A percentile compares a stretch with the other conserved stretches of the same genome.
Conservation (phyloP, 2,113 vertebrate species). For the Eulemur rufifrons region DNA sequence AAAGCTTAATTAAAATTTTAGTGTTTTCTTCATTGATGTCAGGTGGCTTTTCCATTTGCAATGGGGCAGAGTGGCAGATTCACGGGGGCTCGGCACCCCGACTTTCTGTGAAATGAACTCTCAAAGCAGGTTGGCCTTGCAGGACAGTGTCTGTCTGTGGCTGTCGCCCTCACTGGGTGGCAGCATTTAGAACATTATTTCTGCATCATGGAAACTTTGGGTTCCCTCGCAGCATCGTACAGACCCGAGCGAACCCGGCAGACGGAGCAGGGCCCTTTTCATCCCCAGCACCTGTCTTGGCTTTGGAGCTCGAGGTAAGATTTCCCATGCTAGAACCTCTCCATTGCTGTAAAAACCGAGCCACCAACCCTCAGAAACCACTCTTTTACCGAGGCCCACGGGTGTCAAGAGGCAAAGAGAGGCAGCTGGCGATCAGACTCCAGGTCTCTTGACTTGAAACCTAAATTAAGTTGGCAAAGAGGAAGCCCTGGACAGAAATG, state of each 20-base stretch:
- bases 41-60: not conserved
- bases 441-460: not conserved
- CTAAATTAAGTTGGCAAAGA: not conserved
- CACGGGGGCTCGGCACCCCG: rapidly evolving
- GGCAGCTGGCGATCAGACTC: not conserved
- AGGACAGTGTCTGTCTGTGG: not conserved
- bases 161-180: not conserved
- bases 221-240: not conserved
- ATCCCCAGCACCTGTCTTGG: not conserved
- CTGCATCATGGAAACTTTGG: not conserved
- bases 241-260: not conserved
- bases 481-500: not conserved
- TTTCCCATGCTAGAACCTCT: not conserved
- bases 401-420: not conserved
- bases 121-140: not conserved
- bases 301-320: not conserved
- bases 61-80: not conserved
- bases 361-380: not conserved
- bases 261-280: not conserved
- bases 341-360: not conserved
- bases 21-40: not conserved
- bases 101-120: not conserved
- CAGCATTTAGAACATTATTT: not conserved
- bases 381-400: not conserved
- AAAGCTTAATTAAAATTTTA: not conserved